Evolutionary conservation across 2,113 vertebrate genomes (phyloP).

Genomic region (Balaeniceps rex): DNA sequence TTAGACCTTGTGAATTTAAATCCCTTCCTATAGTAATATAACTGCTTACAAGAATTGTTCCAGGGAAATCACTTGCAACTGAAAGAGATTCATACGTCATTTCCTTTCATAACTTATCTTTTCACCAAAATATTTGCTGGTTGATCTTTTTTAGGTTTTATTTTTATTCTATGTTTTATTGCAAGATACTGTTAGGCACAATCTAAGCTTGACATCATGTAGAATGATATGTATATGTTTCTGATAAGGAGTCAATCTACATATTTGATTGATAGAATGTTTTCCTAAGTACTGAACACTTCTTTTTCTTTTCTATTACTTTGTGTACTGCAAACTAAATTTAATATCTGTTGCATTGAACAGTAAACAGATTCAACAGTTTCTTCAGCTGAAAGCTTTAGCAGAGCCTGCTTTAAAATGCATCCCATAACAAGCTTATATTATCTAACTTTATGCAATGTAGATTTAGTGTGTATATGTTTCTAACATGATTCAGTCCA

Average conservation of each 20-base stretch:
- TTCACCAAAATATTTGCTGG: background rate
- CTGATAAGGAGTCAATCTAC: background rate
- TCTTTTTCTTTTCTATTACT: background rate
- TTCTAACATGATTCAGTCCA: background rate
- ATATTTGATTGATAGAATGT: background rate
- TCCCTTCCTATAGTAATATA: background rate
- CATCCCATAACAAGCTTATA: background rate
- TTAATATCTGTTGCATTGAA: background rate
- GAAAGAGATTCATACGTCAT: fast-evolving
- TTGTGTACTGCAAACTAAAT: background rate
- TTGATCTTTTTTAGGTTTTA: background rate
- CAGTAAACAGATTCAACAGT: background rate
- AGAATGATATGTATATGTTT: background rate
- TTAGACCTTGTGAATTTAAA: background rate
- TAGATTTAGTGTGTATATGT: background rate
- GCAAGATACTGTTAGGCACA: background rate
- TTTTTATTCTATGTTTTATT: background rate
- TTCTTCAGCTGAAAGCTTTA: background rate
- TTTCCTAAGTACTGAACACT: background rate
- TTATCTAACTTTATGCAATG: background rate
- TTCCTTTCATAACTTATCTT: background rate
- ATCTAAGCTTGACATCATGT: background rate
- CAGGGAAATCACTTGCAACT: background rate
- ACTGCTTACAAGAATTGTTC: background rate
- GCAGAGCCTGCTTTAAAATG: background rate